Evolutionary conservation across 2,888 invertebrate species (phyloP), one percentile per base, ranked within the genome.

Genomic region (Stegophylla sp.): DNA sequence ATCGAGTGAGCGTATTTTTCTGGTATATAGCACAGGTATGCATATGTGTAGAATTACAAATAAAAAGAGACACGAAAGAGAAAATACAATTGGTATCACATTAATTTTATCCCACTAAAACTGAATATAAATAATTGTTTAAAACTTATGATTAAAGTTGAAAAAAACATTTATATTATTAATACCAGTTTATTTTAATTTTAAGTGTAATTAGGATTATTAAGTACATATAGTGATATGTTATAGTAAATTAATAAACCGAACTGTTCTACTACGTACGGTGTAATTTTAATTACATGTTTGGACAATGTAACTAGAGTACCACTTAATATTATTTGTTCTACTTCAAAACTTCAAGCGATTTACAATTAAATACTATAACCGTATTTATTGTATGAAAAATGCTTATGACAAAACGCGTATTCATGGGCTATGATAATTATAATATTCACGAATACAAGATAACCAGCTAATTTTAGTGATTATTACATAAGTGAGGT

Each of bases 391-490:
- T 67, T 17, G 26, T 48, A 67, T 45, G 48, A 26, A 48, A 67
- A n/a, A n/a, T 26, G 12, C 12, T 48, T 28, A 26, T n/a, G 17
- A 23, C 43, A 59, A 56, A 41, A 75, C 43, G 43, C 26, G 76
- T 67, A 76, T 76, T 76, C 76, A 43, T 76, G 76, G 56, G 43
- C 76, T 43, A 76, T 56, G 61, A 56, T 53, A 66, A 53, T 64
- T 75, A 75, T 76, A 64, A 76, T 76, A 76, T 76, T 76, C 76
- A 76, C 67, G 76, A 76, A 76, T 76, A 76, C 76, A n/a, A 20
- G 17, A 53, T 15, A 34, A 71, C 26, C 17, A 26, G 17, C 45
- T 73, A 59, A 73, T 59, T 73, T 28, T 59, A 56, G 13, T 20
- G 34, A 12, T n/a, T 9, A 56, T 34, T 13, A 34, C n/a, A n/a